Conservation (phyloP, 2,797 vertebrate species). For the Oophaga sylvatica region DNA sequence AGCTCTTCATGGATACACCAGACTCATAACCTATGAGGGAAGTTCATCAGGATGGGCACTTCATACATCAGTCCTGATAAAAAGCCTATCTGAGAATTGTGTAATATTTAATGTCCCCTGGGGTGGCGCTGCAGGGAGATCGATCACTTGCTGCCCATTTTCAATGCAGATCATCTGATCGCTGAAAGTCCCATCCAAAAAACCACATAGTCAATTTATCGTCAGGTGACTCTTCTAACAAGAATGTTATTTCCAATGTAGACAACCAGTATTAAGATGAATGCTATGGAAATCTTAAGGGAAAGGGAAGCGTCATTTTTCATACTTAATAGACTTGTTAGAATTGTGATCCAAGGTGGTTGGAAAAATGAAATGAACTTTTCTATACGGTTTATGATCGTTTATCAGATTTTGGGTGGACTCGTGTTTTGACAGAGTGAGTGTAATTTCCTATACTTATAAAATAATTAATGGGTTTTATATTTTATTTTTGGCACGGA, state of each 20-base stretch:
- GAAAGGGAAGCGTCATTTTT: not conserved
- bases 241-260: not conserved
- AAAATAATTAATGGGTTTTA: slow-evolving; percentile 16
- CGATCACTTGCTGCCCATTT: not conserved
- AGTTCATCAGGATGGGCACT: too few relatives aligned
- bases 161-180: not conserved
- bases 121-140: not conserved
- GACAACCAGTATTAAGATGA: not conserved
- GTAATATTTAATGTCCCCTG: not conserved
- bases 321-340: not conserved
- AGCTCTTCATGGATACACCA: too few relatives aligned
- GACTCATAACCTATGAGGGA: too few relatives aligned
- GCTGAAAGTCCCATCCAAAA: not conserved
- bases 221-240: not conserved
- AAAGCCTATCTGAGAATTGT: not conserved
- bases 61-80: not conserved
- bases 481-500: slow-evolving; percentile 11
- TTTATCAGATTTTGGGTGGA: not conserved
- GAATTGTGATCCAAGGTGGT: not conserved
- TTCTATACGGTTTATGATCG: not conserved
- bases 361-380: not conserved
- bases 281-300: not conserved
- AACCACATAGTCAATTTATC: not conserved
- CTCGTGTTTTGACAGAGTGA: slow-evolving; percentile 18
- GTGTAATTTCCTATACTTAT: slow-evolving; percentile 31